phyloP scores from a whole-genome alignment of 1,140 invertebrate genomes.

The Nasonia longicornis region DNA sequence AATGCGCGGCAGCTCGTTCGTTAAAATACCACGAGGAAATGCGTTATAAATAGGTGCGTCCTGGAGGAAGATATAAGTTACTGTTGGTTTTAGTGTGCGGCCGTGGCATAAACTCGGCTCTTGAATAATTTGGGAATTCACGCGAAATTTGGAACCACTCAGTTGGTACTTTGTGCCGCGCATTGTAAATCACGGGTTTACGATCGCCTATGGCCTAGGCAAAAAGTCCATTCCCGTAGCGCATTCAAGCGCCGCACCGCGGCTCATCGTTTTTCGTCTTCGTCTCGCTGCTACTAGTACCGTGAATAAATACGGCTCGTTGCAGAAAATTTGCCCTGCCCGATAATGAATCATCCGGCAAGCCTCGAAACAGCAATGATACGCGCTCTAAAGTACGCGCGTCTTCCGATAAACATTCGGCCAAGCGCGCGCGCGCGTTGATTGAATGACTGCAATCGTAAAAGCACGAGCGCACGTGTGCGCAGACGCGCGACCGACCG shows the following conservation, averaged over 20 bases:
- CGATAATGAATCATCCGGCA: constrained; percentile 45
- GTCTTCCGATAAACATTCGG: constrained; percentile 51
- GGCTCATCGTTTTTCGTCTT: constrained; percentile 25
- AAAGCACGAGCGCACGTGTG: constrained; percentile 37
- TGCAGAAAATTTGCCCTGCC: constrained; percentile 26
- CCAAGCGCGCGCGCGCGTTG: constrained; percentile 33
- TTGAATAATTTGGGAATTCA: constrained; percentile 43
- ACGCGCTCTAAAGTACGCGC: constrained; percentile 46
- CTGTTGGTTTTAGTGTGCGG: not conserved
- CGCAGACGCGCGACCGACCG: constrained; percentile 3
- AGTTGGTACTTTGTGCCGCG: constrained; percentile 34
- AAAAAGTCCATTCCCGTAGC: constrained; percentile 42
- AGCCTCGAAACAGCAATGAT: constrained; percentile 47
- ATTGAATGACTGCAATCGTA: constrained; percentile 54
- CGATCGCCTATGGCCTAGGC: constrained; percentile 36
- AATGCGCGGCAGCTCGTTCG: not conserved
- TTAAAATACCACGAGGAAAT: constrained; percentile 1
- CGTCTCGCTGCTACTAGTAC: not conserved
- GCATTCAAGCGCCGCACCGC: not conserved
- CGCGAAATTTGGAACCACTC: constrained; percentile 40
- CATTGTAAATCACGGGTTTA: constrained; percentile 46
- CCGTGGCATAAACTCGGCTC: not conserved
- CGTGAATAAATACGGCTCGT: constrained; percentile 31
- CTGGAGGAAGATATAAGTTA: constrained; percentile 1
- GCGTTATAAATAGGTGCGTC: not conserved